Base-by-base conservation (phyloP, 2,888 invertebrate species). In the Cryptocheilus praepositus region DNA sequence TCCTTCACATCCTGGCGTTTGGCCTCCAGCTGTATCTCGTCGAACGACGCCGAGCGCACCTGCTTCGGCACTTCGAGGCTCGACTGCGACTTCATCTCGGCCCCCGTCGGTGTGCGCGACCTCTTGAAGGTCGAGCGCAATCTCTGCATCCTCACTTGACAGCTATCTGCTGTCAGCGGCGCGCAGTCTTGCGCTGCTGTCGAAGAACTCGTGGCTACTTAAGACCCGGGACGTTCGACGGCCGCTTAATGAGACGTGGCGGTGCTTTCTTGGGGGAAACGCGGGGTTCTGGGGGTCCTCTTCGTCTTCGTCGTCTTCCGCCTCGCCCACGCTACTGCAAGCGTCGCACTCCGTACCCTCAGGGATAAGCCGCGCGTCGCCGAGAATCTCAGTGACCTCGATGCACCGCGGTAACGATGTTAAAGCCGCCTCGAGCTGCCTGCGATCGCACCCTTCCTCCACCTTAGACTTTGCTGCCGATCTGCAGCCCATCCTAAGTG, bases 81-180 rank as follows among this genome's bases (percentile, higher is more conserved):
- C 90, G 95, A 95, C 89, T 96, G 96, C 79, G 94, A 95, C 92
- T 96, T 96, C 95, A 96, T 96, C 90, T 96, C 96, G 86, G 95
- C 94, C 79, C 95, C 95, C 74, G 95, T 96, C 74, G 96, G 96
- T 79, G 96, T 96, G 85, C 94, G 93, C 89, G 95, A 95, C 87
- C 96, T 93, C 90, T 94, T 95, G 92, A 96, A 95, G 76, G 95
- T 95, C 89, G 95, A 94, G 88, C 95, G 94, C 91, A 96, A 91
- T 88, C 93, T 92, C 91, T 94, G 93, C 94, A 94, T 94, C 87
- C 89, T 90, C 89, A 89, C 89, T 90, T 61, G 72, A 89, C 79
- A 81, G 84, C 83, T 85, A 83, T 66, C 80, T 79, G 51, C 67
- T 54, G 28, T 11, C 36, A 36, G 36, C 36, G 16, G 16, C 5